These are phyloP conservation scores for Drosophila stalkeri DNA, from an alignment of 2,888 invertebrate species.

Conservation along the genomic window DNA sequence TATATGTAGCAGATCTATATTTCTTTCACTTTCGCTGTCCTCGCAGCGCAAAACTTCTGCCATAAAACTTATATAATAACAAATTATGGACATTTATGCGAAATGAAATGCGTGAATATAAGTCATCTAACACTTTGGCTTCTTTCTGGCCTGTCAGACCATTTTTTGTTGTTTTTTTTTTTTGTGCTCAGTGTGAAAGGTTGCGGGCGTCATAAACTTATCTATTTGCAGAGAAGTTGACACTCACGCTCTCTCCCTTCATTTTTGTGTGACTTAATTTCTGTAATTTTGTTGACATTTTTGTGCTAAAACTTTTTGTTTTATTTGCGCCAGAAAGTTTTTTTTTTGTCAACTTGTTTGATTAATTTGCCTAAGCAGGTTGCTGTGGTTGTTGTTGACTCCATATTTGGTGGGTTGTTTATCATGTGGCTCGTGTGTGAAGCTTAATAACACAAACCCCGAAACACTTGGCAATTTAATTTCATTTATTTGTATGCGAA, in stretches of 20 bases:
- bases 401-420: constrained; percentile 37
- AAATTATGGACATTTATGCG: constrained; percentile 43
- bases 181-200: neutral
- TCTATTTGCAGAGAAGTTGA: neutral
- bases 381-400: constrained; percentile 7
- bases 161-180: neutral
- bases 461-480: constrained; percentile 35
- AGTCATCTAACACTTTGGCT: constrained; percentile 12
- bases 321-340: constrained; percentile 41
- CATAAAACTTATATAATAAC: constrained; percentile 38
- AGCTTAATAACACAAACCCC: constrained; percentile 19
- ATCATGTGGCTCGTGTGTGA: constrained; percentile 37
- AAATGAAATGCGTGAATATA: constrained; percentile 30
- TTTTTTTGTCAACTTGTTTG: constrained; percentile 38
- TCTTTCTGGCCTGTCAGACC: neutral
- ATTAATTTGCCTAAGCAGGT: constrained; percentile 53
- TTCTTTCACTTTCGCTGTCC: neutral
- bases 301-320: constrained; percentile 40
- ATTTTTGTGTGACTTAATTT: constrained; percentile 35
- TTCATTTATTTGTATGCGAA: constrained; percentile 43
- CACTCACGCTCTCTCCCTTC: constrained; percentile 13
- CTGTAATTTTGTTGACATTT: constrained; percentile 54
- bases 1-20: neutral
- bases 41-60: constrained; percentile 19
- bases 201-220: neutral